Evolutionary conservation across 2,797 vertebrate species (phyloP), one percentile per base, ranked within the genome.

Genomic region (Karalla daura): DNA sequence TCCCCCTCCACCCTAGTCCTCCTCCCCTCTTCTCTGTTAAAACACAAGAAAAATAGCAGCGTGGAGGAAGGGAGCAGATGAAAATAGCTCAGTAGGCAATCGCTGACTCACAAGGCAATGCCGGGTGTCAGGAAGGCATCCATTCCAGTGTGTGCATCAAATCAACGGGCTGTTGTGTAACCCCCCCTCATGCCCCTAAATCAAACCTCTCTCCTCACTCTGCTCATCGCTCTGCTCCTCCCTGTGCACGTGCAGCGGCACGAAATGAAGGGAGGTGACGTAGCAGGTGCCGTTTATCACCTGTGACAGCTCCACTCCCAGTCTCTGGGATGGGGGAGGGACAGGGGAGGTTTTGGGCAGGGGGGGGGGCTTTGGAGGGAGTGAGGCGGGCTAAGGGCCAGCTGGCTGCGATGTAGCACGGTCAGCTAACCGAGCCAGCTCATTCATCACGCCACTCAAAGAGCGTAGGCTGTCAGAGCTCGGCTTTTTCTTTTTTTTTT

Each of bases 31-130:
- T 43, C 40, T 78, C 70, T 85, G 74, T 61, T 58, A 59, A 86
- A 88, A 89, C 82, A 87, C 79, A 82, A 85, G 83, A 74, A 88
- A 83, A 86, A 88, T 73, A 87, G 81, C 81, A 72, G 40, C 61
- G 77, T 78, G 86, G 85, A 88, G 91, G 87, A 88, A 87, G 86
- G 78, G 80, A 90, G 80, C 71, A 39, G 84, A 91, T 90, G 78
- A 90, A 92, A 94, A 93, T 92, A 92, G 89, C 91, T 90, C 85
- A 72, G 85, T 89, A 90, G 91, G 90, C 89, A 92, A 88, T 71
- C 74, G 81, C 88, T 89, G 87, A 91, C 86, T 93, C 90, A 93
- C 86, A 86, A 86, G 84, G 87, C 86, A 68, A 72, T 2, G 83
- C 81, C 80, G 76, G 86, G 86, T 81, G 82, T 80, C 80, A 82